Evolutionary conservation across 1,140 invertebrate genomes (phyloP).

Genomic region (Centruroides vittatus): DNA sequence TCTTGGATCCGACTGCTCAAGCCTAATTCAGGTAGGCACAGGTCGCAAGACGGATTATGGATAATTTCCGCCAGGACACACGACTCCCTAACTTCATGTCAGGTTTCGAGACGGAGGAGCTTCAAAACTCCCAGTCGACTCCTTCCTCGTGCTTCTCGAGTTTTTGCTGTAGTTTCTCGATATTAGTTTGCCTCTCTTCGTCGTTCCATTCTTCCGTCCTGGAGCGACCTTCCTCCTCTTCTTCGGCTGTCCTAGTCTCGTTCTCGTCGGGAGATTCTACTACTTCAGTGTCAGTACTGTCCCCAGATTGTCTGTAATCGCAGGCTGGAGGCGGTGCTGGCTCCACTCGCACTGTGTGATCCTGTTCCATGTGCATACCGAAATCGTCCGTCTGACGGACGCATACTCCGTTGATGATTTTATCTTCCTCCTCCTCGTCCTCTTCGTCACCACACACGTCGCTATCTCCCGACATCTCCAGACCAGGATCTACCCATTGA

Average conservation of each 20-base stretch:
- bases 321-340: conserved; percentile 8
- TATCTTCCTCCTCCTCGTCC: conserved; percentile 13
- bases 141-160: conserved; percentile 12
- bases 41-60: too few relatives aligned
- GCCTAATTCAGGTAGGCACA: too few relatives aligned
- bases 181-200: conserved; percentile 12
- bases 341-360: conserved; percentile 8
- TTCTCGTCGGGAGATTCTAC: neutral
- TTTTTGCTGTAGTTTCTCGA: conserved; percentile 14
- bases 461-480: conserved; percentile 45
- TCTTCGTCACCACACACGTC: conserved; percentile 14
- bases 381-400: conserved; percentile 50
- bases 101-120: neutral
- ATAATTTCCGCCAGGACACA: too few relatives aligned
- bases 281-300: neutral
- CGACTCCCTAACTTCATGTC: too few relatives aligned
- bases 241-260: conserved; percentile 5
- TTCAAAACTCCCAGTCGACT: conserved; percentile 16
- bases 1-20: too few relatives aligned
- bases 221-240: conserved; percentile 2
- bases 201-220: conserved; percentile 6
- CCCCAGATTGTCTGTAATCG: neutral
- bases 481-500: conserved; percentile 91
- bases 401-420: conserved; percentile 78
- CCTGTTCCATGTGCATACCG: conserved; percentile 10